Base-by-base conservation (phyloP, 2,797 vertebrate species). In the Chaunax sp. region DNA sequence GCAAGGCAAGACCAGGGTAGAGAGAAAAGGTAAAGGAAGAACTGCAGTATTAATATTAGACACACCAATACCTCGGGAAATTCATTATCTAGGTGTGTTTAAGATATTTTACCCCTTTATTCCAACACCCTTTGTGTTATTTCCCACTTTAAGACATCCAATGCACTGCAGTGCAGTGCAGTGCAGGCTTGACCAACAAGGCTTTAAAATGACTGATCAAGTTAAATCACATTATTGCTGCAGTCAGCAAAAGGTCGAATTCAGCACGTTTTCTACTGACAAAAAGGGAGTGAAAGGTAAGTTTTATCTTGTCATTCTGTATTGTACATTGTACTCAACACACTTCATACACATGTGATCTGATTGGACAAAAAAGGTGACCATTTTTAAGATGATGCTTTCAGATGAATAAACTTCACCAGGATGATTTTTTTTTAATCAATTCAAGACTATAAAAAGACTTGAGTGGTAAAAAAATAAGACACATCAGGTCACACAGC, bases 161-260 rank as follows among this genome's bases (percentile, higher is more conserved):
- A 15, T 7, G 25, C 16, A 22, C 6, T 11, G 33, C 16, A 62
- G n/a, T 60, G 47, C 22, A 26, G 8, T 7, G 25, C 16, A 22
- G 3, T 11, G 33, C 53, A 41, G 46, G 2, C 47, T 73, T 33
- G 45, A 63, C 53, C 35, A 4, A 58, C 43, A 64, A 20, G 11
- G 33, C 41, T 63, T 57, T 45, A 38, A 62, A 55, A 65, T 0
- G 1, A 51, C 22, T 11, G 45, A 37, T 62, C 18, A 38, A 60
- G 49, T 59, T 18, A 7, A 45, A 60, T 75, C 53, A 40, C 23
- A 37, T 53, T 37, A 54, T 55, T 54, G 23, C 45, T 50, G 4
- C 52, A 38, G 45, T 80, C 59, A 50, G 59, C 72, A 74, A 60
- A 69, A 76, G 55, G 63, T 74, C 78, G 51, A 16, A 60, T 28